Evolutionary conservation across 2,888 invertebrate species (phyloP).

Genomic region (Hirtodrosophila trivittata): DNA sequence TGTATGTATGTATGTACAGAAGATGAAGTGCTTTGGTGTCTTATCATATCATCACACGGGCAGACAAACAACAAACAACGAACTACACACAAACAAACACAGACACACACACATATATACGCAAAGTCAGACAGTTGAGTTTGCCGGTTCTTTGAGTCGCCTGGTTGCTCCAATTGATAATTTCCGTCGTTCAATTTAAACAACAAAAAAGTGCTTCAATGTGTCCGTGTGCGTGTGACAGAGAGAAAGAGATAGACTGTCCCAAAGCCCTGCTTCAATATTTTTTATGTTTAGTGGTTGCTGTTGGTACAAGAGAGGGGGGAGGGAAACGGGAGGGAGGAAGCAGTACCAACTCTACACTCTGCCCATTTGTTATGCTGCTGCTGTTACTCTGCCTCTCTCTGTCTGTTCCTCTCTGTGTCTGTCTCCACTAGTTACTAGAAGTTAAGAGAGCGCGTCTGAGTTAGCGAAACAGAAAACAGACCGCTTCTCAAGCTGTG

Average conservation of each 20-base stretch:
- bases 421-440: constrained; percentile 55
- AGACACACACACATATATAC: constrained; percentile 20
- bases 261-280: constrained; percentile 67
- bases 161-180: constrained; percentile 67
- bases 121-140: constrained; percentile 7
- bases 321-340: constrained; percentile 13
- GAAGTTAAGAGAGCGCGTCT: constrained; percentile 57
- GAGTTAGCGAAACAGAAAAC: constrained; percentile 5
- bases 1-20: constrained; percentile 3
- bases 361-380: constrained; percentile 24
- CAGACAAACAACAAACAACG: constrained; percentile 50
- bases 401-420: constrained; percentile 11
- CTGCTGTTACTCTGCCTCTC: constrained; percentile 20
- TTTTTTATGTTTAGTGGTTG: constrained; percentile 50
- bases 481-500: constrained; percentile 15
- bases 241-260: constrained; percentile 20
- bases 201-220: constrained; percentile 27
- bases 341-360: constrained; percentile 50
- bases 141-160: constrained; percentile 53
- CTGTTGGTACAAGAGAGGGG: constrained; percentile 20
- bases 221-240: constrained; percentile 2
- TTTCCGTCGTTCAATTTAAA: constrained; percentile 69
- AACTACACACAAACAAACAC: constrained; percentile 11
- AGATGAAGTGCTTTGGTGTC: constrained; percentile 40
- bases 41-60: constrained; percentile 62